Evolutionary conservation across 1,140 invertebrate species (phyloP), one percentile per base, ranked within the genome.

Genomic region (Marisa cornuarietis): DNA sequence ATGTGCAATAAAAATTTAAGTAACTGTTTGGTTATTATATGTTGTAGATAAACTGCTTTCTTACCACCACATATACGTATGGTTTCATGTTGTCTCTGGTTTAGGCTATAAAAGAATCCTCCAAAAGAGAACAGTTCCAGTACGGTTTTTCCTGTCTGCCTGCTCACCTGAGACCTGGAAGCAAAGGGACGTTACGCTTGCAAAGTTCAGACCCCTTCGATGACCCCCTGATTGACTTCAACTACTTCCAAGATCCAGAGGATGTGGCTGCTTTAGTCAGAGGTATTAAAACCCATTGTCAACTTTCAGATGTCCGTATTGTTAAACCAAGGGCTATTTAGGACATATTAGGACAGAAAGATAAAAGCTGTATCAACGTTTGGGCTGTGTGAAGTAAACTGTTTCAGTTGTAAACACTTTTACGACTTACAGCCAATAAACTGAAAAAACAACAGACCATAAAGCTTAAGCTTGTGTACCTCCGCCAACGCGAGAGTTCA

Each of bases 151-250:
- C n/a, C 4, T 74, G 58, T 54, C 49, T 52, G 9, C 49, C 63
- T 49, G 31, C 72, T 52, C 62, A 87, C 18, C 65, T 84, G 8
- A 81, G 81, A 52, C 90, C 83, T 80, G 87, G 79, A 58, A 90
- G 76, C 71, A 69, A 83, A 75, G 82, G 91, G 81, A 81, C 82
- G 82, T 74, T 88, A 79, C 71, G 74, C 42, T 76, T 91, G 78
- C 73, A 87, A 83, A 81, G 75, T 61, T 92, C 91, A 52, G 95
- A 98, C 90, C 96, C 97, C 0, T 93, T 94, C 16, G 92, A 94
- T 3, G 92, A 94, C 82, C 97, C 97, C 0, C 92, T 95, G 4
- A 95, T 98, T 20, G 95, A 96, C 88, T 96, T 97, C 0, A 87
- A 84, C 58, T 92, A 86, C 83, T 84, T 79, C 58, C 83, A 62